These are phyloP conservation scores for Phodopus roborovskii DNA, from an alignment of 2,113 vertebrate genomes.

Conservation along the genomic window DNA sequence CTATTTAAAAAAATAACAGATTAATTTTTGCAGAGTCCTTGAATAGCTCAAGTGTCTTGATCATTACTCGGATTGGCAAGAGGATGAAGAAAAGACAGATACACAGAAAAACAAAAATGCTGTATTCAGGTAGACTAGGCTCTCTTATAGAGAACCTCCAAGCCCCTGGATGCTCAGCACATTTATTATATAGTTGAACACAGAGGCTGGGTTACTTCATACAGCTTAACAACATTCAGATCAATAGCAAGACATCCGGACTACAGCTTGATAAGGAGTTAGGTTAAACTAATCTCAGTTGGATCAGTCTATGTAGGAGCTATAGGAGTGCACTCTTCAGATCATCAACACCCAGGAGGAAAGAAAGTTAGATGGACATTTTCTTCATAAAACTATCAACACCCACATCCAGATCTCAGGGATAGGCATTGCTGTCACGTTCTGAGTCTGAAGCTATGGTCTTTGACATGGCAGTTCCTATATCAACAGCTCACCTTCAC, in stretches of 20 bases:
- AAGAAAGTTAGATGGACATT: background rate
- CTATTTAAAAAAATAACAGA: background rate
- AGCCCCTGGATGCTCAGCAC: background rate
- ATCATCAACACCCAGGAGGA: background rate
- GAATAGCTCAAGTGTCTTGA: too few relatives aligned
- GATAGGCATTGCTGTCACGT: too few relatives aligned
- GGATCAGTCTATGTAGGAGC: background rate
- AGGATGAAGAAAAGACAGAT: background rate
- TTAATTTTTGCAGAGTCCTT: background rate
- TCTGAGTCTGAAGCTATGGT: background rate
- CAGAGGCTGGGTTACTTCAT: background rate
- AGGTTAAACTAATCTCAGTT: background rate
- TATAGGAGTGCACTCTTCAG: too few relatives aligned
- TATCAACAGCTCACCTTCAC: background rate
- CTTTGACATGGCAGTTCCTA: background rate
- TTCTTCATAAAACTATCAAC: background rate
- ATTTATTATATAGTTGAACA: background rate
- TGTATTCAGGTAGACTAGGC: background rate
- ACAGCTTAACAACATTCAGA: background rate
- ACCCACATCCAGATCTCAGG: background rate
- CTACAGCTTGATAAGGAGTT: background rate
- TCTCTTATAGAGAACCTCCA: background rate
- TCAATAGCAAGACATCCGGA: background rate
- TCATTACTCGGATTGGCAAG: background rate
- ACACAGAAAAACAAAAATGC: background rate